These are phyloP conservation scores for Pachyseris speciosa DNA, from an alignment of 64 coral and sea anemone genomes.

Conservation along the genomic window DNA sequence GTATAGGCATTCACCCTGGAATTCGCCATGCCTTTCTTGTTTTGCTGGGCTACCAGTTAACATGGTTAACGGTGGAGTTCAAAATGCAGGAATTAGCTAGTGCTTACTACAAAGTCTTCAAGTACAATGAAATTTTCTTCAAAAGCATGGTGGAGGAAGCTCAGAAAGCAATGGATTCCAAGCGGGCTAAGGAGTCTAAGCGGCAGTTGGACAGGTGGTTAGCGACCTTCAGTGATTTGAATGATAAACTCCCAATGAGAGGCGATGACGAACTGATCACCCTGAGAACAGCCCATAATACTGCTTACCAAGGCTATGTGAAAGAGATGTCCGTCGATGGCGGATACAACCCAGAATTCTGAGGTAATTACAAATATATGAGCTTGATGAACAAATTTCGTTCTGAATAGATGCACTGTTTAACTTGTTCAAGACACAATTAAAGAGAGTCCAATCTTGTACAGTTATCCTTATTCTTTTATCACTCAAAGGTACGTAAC, in stretches of 20 bases:
- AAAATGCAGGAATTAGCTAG: constrained; percentile 60
- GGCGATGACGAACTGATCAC: neutral
- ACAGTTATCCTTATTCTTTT: no score
- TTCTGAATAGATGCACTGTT: neutral
- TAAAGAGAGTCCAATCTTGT: no score
- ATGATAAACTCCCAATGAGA: neutral
- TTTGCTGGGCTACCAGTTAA: constrained; percentile 5
- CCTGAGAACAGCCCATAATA: constrained; percentile 10
- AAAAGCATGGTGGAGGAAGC: neutral
- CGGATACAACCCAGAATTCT: neutral
- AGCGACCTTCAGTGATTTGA: neutral
- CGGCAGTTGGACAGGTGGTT: neutral
- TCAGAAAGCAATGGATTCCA: neutral
- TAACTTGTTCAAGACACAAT: no score
- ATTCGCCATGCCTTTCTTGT: constrained; percentile 36
- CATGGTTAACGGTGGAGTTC: constrained; percentile 10
- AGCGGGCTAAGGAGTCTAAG: neutral
- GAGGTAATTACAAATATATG: constrained; percentile 1
- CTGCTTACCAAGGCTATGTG: neutral
- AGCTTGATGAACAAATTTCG: no score
- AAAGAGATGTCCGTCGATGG: neutral
- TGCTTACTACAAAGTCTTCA: no score
- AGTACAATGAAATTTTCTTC: constrained; percentile 42
- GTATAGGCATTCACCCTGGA: constrained; percentile 62
- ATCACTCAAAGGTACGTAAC: no score